phyloP scores from a whole-genome alignment of 2,797 vertebrate genomes.

The Pterois miles region DNA sequence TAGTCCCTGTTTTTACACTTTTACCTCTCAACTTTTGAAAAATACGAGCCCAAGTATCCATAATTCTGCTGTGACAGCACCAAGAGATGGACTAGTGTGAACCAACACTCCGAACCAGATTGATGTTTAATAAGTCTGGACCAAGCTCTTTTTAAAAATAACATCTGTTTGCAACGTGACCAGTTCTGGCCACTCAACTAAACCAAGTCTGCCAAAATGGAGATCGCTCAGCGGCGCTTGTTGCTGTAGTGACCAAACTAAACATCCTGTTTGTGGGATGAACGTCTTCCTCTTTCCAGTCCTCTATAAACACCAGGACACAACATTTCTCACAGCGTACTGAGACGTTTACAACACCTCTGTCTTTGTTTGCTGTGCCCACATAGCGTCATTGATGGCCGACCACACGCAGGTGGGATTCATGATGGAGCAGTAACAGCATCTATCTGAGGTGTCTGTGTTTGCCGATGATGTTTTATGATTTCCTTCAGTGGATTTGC shows the following conservation, averaged over 20 bases:
- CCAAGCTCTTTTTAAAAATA: neutral
- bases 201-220: neutral
- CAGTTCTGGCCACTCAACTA: neutral
- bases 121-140: neutral
- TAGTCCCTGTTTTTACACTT: conserved; percentile 24
- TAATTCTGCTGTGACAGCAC: conserved; percentile 10
- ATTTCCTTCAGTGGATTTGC: conserved; percentile 11
- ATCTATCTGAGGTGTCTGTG: conserved; percentile 10
- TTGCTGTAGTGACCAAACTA: conserved; percentile 13
- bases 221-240: neutral
- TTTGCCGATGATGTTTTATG: conserved; percentile 44
- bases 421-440: neutral
- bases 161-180: conserved; percentile 10
- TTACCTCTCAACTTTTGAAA: conserved; percentile 17
- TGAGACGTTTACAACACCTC: conserved; percentile 43
- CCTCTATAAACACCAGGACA: conserved; percentile 39
- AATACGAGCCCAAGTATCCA: conserved; percentile 20
- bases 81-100: neutral
- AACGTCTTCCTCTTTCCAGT: conserved; percentile 68
- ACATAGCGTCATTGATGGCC: conserved; percentile 31
- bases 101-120: neutral
- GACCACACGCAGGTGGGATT: conserved; percentile 45
- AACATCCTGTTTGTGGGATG: conserved; percentile 26
- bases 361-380: conserved; percentile 13
- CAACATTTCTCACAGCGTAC: neutral